These are phyloP conservation scores for Nothobranchius furzeri DNA, from an alignment of 2,113 vertebrate genomes.

Conservation along the genomic window DNA sequence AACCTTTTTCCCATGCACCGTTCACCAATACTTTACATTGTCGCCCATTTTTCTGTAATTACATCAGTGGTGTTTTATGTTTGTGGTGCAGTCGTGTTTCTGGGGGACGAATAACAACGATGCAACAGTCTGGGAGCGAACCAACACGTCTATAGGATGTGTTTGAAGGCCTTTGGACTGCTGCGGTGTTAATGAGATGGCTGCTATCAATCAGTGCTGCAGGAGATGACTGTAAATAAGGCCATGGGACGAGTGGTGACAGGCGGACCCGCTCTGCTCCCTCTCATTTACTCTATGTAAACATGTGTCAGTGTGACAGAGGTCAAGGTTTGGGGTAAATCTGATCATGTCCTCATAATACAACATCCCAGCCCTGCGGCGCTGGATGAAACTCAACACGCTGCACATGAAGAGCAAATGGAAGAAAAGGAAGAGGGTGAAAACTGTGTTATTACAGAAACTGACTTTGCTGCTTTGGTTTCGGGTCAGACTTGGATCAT, in stretches of 20 bases:
- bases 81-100: slow-evolving; percentile 29
- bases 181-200: slow-evolving; percentile 68
- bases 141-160: slow-evolving; percentile 8
- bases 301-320: slow-evolving; percentile 61
- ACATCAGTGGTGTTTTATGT: slow-evolving; percentile 20
- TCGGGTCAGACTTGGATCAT: neutral
- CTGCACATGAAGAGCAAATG: neutral
- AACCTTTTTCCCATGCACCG: slow-evolving; percentile 29
- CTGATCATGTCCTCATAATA: slow-evolving; percentile 17
- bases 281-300: slow-evolving; percentile 53
- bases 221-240: slow-evolving; percentile 75
- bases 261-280: slow-evolving; percentile 19
- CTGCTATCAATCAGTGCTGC: slow-evolving; percentile 65
- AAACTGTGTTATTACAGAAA: neutral
- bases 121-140: slow-evolving; percentile 29
- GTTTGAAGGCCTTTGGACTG: slow-evolving; percentile 50
- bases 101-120: slow-evolving; percentile 41
- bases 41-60: slow-evolving; percentile 28
- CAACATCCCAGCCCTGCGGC: neutral
- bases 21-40: slow-evolving; percentile 39
- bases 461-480: no score
- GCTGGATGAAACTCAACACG: slow-evolving; percentile 4
- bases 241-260: slow-evolving; percentile 43
- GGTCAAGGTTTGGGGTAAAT: slow-evolving; percentile 50
- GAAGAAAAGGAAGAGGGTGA: neutral